These are phyloP conservation scores for Nannoperca obscura DNA, from an alignment of 2,797 vertebrate genomes.

Conservation along the genomic window DNA sequence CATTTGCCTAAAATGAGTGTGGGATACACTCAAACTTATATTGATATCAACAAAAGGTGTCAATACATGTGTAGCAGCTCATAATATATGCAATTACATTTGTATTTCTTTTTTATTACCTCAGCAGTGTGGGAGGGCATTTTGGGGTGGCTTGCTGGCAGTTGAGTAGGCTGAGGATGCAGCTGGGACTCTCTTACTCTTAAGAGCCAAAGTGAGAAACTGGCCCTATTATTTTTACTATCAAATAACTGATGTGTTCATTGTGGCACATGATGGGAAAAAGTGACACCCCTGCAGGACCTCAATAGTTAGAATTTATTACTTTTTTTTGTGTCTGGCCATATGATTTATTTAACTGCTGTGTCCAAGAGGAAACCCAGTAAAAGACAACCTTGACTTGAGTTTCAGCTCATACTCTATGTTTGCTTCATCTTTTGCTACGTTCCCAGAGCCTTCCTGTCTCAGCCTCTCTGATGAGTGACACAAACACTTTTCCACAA, in stretches of 20 bases:
- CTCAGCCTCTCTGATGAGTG: slow-evolving; percentile 15
- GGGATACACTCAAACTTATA: too few species aligned
- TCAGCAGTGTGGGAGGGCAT: too few species aligned
- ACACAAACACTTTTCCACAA: background rate
- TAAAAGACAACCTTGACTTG: background rate
- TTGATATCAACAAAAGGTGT: too few species aligned
- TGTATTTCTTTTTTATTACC: too few species aligned
- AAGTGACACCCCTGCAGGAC: background rate
- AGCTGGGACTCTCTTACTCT: too few species aligned
- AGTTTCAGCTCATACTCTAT: background rate
- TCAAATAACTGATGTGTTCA: background rate
- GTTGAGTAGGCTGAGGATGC: too few species aligned
- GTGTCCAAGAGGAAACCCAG: background rate
- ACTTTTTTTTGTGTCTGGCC: background rate
- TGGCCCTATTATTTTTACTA: background rate
- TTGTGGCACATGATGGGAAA: background rate
- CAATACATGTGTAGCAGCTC: too few species aligned
- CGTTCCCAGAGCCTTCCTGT: slow-evolving; percentile 20
- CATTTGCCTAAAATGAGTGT: too few species aligned
- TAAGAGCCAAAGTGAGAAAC: background rate
- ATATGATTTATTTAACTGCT: background rate
- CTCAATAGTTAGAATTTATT: too few species aligned
- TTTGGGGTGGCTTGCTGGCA: too few species aligned
- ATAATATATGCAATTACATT: too few species aligned
- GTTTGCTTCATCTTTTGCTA: background rate